A percentile compares a stretch with the other conserved stretches of the same genome.
These are phyloP conservation scores for Melanargia galathea DNA, from an alignment of 2,888 invertebrate genomes.

Conservation along the genomic window DNA sequence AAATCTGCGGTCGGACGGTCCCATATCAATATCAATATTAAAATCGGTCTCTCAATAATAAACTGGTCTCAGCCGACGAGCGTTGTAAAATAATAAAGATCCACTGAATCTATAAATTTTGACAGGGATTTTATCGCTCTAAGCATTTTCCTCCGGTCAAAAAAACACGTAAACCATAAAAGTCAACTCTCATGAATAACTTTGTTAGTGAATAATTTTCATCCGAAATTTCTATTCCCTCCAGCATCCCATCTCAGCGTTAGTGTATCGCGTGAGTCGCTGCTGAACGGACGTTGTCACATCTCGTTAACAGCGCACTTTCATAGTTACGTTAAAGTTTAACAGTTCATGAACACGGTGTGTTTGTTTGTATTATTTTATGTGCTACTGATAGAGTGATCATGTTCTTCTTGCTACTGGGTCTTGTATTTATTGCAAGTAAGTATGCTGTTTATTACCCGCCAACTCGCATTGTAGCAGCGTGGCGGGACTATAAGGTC, in stretches of 20 bases:
- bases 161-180: too few species aligned
- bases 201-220: neutral
- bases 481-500: too few species aligned
- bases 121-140: too few species aligned
- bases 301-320: neutral
- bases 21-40: too few species aligned
- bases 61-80: too few species aligned
- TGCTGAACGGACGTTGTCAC: neutral
- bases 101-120: too few species aligned
- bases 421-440: slow-evolving; percentile 10
- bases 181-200: too few species aligned
- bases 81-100: too few species aligned
- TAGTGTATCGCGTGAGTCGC: slow-evolving; percentile 2
- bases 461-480: neutral
- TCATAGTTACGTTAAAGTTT: neutral
- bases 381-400: neutral
- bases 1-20: too few species aligned
- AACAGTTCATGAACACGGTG: neutral
- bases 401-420: slow-evolving; percentile 1
- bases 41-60: too few species aligned
- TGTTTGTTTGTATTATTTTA: neutral
- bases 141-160: too few species aligned
- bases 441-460: neutral
- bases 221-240: neutral
- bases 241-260: neutral